Conservation (phyloP, 2,797 vertebrate genomes). For the Phaenicophaeus curvirostris region DNA sequence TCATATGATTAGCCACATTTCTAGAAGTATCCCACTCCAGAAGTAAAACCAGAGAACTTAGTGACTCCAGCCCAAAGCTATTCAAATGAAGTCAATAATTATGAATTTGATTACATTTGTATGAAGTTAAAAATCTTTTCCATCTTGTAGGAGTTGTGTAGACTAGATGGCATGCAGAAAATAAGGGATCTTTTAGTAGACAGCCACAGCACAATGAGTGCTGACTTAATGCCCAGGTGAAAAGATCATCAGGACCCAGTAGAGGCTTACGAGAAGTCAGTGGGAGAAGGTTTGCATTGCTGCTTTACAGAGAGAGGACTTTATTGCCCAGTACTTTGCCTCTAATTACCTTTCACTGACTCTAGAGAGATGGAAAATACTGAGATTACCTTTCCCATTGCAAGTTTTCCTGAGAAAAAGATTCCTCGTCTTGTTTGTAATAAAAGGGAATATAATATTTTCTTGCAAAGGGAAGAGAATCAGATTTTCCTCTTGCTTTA, state of each 20-base stretch:
- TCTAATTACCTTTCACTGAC: not conserved
- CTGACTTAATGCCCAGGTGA: not conserved
- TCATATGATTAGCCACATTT: not conserved
- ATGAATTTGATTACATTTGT: not conserved
- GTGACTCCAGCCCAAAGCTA: not conserved
- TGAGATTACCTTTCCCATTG: slow-evolving; percentile 9
- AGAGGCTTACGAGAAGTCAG: not conserved
- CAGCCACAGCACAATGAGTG: not conserved
- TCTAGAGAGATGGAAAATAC: not conserved
- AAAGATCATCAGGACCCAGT: not conserved
- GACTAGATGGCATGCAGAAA: not conserved
- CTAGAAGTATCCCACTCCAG: not conserved
- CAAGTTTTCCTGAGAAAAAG: not conserved
- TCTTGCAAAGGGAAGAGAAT: slow-evolving; percentile 38
- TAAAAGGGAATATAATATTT: slow-evolving; percentile 12
- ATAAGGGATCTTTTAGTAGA: not conserved
- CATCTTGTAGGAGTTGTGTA: not conserved
- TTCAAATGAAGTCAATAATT: not conserved
- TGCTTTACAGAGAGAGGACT: not conserved
- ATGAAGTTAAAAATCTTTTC: not conserved
- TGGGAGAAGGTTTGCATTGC: not conserved
- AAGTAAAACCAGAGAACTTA: not conserved
- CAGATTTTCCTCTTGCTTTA: slow-evolving; percentile 39
- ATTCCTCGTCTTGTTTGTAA: not conserved
- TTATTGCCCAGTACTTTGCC: not conserved